These are phyloP conservation scores for Pseudomyrmex flavicornis DNA, from an alignment of 1,140 invertebrate species.

Conservation along the genomic window DNA sequence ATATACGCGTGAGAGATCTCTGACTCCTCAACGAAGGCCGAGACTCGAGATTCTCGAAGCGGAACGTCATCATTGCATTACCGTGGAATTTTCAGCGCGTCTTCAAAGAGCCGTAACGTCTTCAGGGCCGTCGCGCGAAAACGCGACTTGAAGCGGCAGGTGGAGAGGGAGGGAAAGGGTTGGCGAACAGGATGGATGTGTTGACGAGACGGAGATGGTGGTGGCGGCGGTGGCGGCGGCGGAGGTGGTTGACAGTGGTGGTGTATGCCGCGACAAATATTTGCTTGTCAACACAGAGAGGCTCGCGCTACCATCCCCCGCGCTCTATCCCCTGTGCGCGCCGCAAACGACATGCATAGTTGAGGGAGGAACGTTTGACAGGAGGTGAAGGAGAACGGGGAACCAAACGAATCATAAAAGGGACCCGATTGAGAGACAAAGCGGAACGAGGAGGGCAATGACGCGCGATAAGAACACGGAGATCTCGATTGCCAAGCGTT, in stretches of 20 bases:
- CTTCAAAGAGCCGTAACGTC: conserved; percentile 36
- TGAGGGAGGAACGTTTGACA: conserved; percentile 72
- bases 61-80: conserved; percentile 51
- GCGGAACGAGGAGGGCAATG: conserved; percentile 45
- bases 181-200: conserved; percentile 25
- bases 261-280: conserved; percentile 83
- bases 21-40: conserved; percentile 11
- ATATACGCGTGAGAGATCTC: background rate
- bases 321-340: conserved; percentile 60
- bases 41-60: conserved; percentile 17
- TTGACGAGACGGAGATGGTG: conserved; percentile 69
- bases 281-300: conserved; percentile 82
- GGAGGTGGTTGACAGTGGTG: conserved; percentile 77
- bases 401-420: conserved; percentile 74
- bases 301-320: conserved; percentile 73
- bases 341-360: conserved; percentile 78
- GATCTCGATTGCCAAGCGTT: conserved; percentile 55
- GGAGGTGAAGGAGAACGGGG: conserved; percentile 37
- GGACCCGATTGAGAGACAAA: conserved; percentile 67
- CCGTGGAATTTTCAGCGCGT: conserved; percentile 44
- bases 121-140: conserved; percentile 29
- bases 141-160: conserved; percentile 22
- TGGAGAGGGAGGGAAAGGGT: background rate
- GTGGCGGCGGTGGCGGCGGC: conserved; percentile 64
- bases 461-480: conserved; percentile 59